Evolutionary conservation across 1,140 invertebrate genomes (phyloP), one percentile per base, ranked within the genome.

Genomic region (Lordiphosa stackelbergi): DNA sequence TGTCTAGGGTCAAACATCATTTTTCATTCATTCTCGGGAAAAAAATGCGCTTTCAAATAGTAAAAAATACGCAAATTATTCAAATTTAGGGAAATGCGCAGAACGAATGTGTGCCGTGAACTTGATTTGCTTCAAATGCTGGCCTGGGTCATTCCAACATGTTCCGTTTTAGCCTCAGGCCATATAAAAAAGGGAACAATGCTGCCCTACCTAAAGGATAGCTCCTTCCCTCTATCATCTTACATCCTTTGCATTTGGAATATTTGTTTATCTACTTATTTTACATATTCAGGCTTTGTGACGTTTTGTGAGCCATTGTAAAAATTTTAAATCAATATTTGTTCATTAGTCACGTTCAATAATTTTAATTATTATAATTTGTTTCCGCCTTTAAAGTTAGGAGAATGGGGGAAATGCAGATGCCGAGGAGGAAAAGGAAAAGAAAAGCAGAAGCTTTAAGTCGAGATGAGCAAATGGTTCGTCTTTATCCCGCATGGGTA

Each of bases 341-440:
- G 69, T 45, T 77, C 72, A 77, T 83, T 83, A 83, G 77, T 83
- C 61, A 66, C 70, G 56, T 66, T 69, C 59, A 73, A 83, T 83
- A 83, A 83, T 69, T 77, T 56, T 69, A 66, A 77, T 83, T 77
- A 63, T 83, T 53, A 19, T 61, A 69, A 72, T 71, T 75, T 68
- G 16, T 41, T 53, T 54, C 12, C 7, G 19, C n/a, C 9, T 11
- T 31, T 8, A 34, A 66, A 19, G 45, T 7, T 4, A 49, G 24
- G 5, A 19, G 9, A 5, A 37, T 5, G 34, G 12, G 0, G 3
- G 12, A n/a, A 22, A 43, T 6, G 7, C 7, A 31, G 4, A 24
- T 24, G 22, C 22, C 22, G 5, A 5, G 5, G 22, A 5, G 0
- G 22, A 24, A 3, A 1, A 24, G 22, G 0, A 24, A 24, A 24